Evolutionary conservation across 1,140 invertebrate species (phyloP).

Genomic region (Neotoxoptera formosana): DNA sequence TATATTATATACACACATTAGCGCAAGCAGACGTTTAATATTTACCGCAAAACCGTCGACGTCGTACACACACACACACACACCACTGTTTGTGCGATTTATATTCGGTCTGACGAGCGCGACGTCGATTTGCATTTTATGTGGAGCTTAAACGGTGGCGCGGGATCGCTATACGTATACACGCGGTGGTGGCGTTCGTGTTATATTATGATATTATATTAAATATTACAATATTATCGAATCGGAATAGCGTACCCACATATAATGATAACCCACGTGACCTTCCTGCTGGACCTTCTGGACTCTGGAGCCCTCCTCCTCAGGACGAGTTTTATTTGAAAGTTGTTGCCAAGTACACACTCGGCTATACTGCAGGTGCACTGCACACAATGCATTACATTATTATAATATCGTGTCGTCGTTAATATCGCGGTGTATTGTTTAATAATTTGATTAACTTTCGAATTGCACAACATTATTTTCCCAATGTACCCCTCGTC

Average conservation of each 20-base stretch:
- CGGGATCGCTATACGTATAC: neutral
- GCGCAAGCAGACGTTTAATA: neutral
- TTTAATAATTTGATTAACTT: conserved; percentile 14
- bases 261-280: neutral
- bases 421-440: neutral
- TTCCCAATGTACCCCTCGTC: neutral
- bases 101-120: conserved; percentile 6
- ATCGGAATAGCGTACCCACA: neutral
- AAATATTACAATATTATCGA: neutral
- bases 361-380: neutral
- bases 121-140: neutral
- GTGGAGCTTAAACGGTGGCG: neutral
- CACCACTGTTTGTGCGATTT: neutral
- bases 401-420: neutral
- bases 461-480: neutral
- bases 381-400: neutral
- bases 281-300: neutral
- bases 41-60: neutral
- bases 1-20: neutral
- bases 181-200: no score
- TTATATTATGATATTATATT: neutral
- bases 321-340: neutral
- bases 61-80: neutral
- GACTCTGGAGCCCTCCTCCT: neutral
- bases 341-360: neutral